Evolutionary conservation across 2,797 vertebrate genomes (phyloP), one percentile per base, ranked within the genome.

Genomic region (Microhierax caerulescens): DNA sequence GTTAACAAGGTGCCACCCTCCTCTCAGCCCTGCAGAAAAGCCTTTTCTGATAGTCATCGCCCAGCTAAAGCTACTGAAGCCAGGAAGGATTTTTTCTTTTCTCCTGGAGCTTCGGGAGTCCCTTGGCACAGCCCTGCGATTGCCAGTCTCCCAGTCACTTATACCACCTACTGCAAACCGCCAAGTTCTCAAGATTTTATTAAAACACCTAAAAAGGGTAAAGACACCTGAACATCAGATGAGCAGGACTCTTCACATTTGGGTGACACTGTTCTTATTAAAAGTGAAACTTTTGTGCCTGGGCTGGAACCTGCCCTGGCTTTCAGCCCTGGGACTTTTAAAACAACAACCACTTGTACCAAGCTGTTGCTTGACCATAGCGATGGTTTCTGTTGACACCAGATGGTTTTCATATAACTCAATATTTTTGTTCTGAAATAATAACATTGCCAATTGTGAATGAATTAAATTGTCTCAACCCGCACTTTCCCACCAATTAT

Each of bases 321-420:
- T 67, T 43, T 30, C n/a, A 17, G 6, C 9, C 39, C n/a, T 1
- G 2, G 27, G 37, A 30, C n/a, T 23, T 77, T 63, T 63, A 18
- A 82, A 80, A 32, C 74, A 74, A 20, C 74, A 68, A 32, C 88
- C 53, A n/a, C 53, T 73, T 12, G 30, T 25, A 39, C 75, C 80
- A 47, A 59, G 83, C 70, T 77, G 75, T 28, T 92, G 81, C 78
- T 92, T 92, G 90, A 92, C 95, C 94, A 54, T 9, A 14, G 57
- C 2, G 54, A 21, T 75, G 76, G 76, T 64, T 90, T 88, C 85
- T 95, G 57, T 64, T 94, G 90, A 57, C 85, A 90, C 82, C 96
- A 97, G 90, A 75, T 96, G 95, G 92, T 96, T 95, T 94, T 61
- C 93, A 96, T 96, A 86, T 10, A 39, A 13, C 56, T 77, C 88